Evolutionary conservation across 2,113 vertebrate genomes (phyloP).

Genomic region (Pangasianodon gigas): DNA sequence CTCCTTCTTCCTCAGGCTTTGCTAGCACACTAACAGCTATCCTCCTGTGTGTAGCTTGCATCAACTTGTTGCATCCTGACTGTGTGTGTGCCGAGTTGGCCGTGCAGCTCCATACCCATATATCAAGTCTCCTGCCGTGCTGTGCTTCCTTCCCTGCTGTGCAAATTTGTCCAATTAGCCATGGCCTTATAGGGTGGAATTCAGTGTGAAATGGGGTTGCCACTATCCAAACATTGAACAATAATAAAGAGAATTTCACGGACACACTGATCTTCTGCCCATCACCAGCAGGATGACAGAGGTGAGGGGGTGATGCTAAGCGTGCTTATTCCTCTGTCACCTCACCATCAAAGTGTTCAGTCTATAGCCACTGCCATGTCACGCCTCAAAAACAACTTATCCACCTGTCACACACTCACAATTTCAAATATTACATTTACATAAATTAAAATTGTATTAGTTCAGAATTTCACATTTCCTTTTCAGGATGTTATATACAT

Average conservation of each 20-base stretch:
- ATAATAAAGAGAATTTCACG: conserved; percentile 79
- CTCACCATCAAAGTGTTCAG: conserved; percentile 60
- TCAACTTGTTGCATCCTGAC: background rate
- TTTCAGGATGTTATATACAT: background rate
- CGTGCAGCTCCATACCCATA: conserved; percentile 69
- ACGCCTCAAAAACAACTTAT: background rate
- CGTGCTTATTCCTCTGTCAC: conserved; percentile 40
- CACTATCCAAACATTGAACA: conserved; percentile 80
- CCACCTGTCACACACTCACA: background rate
- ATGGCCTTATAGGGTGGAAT: conserved; percentile 85
- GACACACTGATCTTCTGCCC: conserved; percentile 71
- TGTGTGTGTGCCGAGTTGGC: conserved; percentile 13
- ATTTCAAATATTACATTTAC: background rate
- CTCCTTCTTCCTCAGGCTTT: background rate
- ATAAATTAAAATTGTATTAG: background rate
- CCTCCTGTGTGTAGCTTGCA: background rate
- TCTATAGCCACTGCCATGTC: background rate
- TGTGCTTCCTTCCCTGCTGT: conserved; percentile 85
- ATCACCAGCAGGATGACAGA: conserved; percentile 65
- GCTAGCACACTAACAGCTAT: background rate
- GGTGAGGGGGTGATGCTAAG: conserved; percentile 52
- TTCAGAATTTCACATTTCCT: background rate
- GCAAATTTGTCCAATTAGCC: conserved; percentile 99
- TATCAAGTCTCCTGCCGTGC: conserved; percentile 80
- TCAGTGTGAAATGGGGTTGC: conserved; percentile 84